phyloP scores from a whole-genome alignment of 2,797 vertebrate genomes.

The Sebastes iracundus region DNA sequence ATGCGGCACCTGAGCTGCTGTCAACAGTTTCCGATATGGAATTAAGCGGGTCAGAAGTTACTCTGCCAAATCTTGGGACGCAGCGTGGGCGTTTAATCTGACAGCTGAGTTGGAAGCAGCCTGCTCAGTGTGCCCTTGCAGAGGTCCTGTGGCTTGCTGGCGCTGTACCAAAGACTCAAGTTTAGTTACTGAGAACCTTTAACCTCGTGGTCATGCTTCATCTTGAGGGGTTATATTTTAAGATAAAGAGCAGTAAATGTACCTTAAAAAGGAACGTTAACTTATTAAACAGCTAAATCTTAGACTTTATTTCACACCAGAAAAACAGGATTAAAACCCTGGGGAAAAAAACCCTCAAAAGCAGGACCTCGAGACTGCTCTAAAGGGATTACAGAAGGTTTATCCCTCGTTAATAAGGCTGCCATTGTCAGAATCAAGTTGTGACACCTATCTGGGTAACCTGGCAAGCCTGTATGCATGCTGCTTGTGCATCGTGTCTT shows the following conservation, averaged over 20 bases:
- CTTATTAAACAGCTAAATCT: not conserved
- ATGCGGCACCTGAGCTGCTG: not conserved
- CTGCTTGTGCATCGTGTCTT: not conserved
- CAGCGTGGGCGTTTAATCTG: conserved; percentile 30
- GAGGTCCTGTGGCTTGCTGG: conserved; percentile 26
- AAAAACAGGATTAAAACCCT: not conserved
- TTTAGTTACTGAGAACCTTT: conserved; percentile 38
- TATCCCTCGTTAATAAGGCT: conserved; percentile 11
- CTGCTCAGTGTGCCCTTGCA: not conserved
- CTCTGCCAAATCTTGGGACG: conserved; percentile 24
- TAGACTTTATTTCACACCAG: not conserved
- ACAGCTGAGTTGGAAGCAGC: conserved; percentile 19
- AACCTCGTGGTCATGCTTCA: not conserved
- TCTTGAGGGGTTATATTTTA: conserved; percentile 9
- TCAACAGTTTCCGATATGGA: conserved; percentile 21
- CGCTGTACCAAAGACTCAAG: conserved; percentile 1
- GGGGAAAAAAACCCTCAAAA: not conserved
- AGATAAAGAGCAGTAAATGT: not conserved
- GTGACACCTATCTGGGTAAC: conserved; percentile 3
- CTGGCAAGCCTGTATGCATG: not conserved
- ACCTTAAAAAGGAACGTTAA: not conserved
- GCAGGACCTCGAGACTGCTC: not conserved
- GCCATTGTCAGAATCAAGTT: conserved; percentile 11
- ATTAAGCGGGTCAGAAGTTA: conserved; percentile 29
- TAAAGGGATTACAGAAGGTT: conserved; percentile 34